phyloP scores from a whole-genome alignment of 2,888 invertebrate species.

The Epistrophe grossulariae region DNA sequence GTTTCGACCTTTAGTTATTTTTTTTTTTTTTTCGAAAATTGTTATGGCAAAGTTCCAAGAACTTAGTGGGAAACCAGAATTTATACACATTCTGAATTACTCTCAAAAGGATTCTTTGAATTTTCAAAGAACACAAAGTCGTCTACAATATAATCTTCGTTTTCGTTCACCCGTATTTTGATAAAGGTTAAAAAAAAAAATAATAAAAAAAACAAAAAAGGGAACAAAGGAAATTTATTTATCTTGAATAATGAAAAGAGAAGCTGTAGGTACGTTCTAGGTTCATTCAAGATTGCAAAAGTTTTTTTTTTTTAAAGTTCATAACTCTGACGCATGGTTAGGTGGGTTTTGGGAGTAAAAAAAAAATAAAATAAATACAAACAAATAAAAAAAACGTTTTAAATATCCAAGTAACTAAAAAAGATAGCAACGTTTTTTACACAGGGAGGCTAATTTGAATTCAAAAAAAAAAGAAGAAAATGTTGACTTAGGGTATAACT shows the following conservation, averaged over 20 bases:
- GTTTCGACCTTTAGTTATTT: background rate
- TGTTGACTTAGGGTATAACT: background rate
- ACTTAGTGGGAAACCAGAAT: background rate
- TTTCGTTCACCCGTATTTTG: background rate
- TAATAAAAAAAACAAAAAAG: background rate
- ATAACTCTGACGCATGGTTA: constrained; percentile 3
- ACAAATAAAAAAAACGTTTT: background rate
- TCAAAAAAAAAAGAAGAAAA: background rate
- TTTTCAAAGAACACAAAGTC: background rate
- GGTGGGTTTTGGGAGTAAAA: background rate
- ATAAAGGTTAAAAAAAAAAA: constrained; percentile 3
- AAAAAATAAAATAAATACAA: background rate
- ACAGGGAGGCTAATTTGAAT: background rate
- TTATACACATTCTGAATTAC: background rate
- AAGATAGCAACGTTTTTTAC: background rate
- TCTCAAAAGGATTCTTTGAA: constrained; percentile 1
- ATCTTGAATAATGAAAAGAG: constrained; percentile 12
- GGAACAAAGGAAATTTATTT: constrained; percentile 17
- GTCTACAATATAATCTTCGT: background rate
- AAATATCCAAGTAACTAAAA: constrained; percentile 10
- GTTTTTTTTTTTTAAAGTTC: background rate
- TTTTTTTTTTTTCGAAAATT: background rate
- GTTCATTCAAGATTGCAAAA: background rate
- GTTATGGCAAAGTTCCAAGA: background rate
- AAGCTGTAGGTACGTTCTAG: background rate